Base-by-base conservation (phyloP, 2,113 vertebrate species). In the Cygnus atratus region DNA sequence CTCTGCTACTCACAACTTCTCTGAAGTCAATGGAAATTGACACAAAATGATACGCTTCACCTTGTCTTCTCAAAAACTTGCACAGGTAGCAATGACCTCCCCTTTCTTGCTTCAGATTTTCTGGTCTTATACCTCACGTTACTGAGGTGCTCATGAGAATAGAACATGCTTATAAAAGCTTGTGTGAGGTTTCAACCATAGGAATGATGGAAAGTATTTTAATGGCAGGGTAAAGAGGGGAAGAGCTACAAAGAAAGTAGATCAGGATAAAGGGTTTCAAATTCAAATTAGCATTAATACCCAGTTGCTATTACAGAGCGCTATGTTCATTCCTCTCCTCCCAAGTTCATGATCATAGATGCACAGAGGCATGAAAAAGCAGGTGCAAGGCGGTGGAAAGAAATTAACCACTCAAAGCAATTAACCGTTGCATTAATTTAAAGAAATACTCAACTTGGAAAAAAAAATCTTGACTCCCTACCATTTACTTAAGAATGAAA, bases 351-450 rank as follows among this genome's bases (percentile, higher is more conserved):
- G 63, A 95, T 94, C 91, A 95, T 7, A 95, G 89, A 95, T 22
- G 63, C 61, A 93, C 33, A 91, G 72, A 95, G 35, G 91, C 93
- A 91, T 87, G 92, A 95, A 95, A 93, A 95, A 68, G 87, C 87
- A 94, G 87, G 89, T 94, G 81, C 74, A 92, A 96, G 81, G 89
- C 84, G 87, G 77, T 92, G 66, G 81, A 91, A 92, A 93, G 58
- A 91, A 54, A 95, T 95, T 91, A 96, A 89, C 66, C 74, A 89
- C 78, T 89, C 87, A 72, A 84, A 92, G 87, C 89, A 95, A 97
- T 94, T 95, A 95, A 95, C 62, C 72, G 41, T 46, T 95, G 94
- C 81, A 85, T 95, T 97, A 84, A 96, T 91, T 95, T 93, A 92
- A 96, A 95, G 89, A 92, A 92, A 97, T 66, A 92, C 33, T 87